phyloP scores from a whole-genome alignment of 1,140 invertebrate species.

The Chionoecetes opilio region DNA sequence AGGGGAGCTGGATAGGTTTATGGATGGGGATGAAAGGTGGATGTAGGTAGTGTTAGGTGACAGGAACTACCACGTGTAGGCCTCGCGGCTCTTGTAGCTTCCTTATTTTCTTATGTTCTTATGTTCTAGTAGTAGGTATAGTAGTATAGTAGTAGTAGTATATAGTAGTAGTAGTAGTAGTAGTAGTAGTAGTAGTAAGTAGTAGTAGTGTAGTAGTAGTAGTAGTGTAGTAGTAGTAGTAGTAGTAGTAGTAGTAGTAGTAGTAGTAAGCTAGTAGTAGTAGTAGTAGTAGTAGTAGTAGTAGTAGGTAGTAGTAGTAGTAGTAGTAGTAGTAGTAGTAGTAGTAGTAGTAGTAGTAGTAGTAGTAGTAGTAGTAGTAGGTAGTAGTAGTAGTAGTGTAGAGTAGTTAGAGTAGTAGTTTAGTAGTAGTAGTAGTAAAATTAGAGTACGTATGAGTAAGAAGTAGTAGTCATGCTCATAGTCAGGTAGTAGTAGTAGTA shows the following conservation, averaged over 20 bases:
- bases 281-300: not conserved
- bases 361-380: not conserved
- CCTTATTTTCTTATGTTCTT: no score
- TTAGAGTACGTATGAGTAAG: no score
- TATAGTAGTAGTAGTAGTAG: not conserved
- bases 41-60: no score
- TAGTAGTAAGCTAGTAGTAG: not conserved
- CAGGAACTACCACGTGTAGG: no score
- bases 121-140: slow-evolving; percentile 1
- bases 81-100: no score
- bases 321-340: not conserved
- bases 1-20: no score
- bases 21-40: no score
- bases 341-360: slow-evolving; percentile 11
- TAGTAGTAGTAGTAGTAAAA: not conserved
- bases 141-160: not conserved
- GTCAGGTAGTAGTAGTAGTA: no score
- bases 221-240: slow-evolving; percentile 11
- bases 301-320: not conserved
- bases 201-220: not conserved
- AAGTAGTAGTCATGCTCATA: no score
- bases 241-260: slow-evolving; percentile 11
- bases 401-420: not conserved
- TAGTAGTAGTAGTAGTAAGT: not conserved
- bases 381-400: not conserved